These are phyloP conservation scores for Euwallacea fornicatus DNA, from an alignment of 1,140 invertebrate species.

Conservation along the genomic window DNA sequence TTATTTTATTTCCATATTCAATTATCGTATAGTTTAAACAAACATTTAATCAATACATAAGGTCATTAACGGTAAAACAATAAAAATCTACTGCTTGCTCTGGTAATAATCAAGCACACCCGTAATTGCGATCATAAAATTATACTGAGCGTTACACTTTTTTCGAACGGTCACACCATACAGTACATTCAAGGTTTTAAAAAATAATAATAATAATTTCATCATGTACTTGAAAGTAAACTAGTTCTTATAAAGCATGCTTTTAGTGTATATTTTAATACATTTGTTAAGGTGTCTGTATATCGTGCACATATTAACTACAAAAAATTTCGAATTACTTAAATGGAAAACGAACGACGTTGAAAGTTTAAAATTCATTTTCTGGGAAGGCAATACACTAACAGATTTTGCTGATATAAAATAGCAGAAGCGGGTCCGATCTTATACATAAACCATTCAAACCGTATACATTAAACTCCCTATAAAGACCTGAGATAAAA, in stretches of 20 bases:
- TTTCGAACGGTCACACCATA: slow-evolving; percentile 16
- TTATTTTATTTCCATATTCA: too few relatives aligned
- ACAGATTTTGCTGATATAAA: too few relatives aligned
- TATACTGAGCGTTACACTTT: not conserved
- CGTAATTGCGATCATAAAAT: not conserved
- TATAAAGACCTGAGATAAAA: too few relatives aligned
- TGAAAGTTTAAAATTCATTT: too few relatives aligned
- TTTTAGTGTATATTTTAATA: slow-evolving; percentile 19
- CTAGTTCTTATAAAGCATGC: slow-evolving; percentile 20
- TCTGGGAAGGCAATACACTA: too few relatives aligned
- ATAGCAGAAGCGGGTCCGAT: too few relatives aligned
- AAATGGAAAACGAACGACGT: too few relatives aligned
- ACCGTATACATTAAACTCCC: too few relatives aligned
- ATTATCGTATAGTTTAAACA: too few relatives aligned
- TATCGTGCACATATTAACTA: slow-evolving; percentile 6
- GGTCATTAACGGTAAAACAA: too few relatives aligned
- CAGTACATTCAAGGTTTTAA: slow-evolving; percentile 31
- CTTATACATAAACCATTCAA: too few relatives aligned
- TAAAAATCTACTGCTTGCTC: not conserved
- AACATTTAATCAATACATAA: too few relatives aligned
- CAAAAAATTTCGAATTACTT: not conserved
- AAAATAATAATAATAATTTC: slow-evolving; percentile 32
- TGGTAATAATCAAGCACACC: not conserved
- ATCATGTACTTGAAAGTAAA: slow-evolving; percentile 36
- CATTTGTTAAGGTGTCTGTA: slow-evolving; percentile 28